phyloP scores from a whole-genome alignment of 2,113 vertebrate species.

The Telmatochromis brachygnathus region DNA sequence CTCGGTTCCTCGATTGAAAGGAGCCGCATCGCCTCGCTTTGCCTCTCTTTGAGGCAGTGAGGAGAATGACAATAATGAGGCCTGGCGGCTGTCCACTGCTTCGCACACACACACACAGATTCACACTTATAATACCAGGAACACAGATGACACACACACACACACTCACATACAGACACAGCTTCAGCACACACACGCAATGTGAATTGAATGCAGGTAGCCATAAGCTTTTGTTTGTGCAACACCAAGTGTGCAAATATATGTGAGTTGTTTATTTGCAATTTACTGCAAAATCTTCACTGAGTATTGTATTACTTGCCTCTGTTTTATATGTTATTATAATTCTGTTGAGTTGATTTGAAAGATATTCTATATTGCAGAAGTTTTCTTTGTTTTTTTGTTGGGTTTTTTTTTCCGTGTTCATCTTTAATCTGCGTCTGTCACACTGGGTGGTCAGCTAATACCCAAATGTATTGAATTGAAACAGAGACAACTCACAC shows the following conservation, averaged over 20 bases:
- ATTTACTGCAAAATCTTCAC: conserved; percentile 33
- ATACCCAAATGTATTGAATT: conserved; percentile 56
- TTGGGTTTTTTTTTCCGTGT: background rate
- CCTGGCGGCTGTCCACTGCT: conserved; percentile 68
- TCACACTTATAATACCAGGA: conserved; percentile 47
- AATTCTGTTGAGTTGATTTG: conserved; percentile 51
- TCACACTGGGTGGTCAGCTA: conserved; percentile 61
- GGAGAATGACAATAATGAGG: conserved; percentile 77
- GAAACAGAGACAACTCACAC: conserved; percentile 42
- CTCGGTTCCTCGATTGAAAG: conserved; percentile 62
- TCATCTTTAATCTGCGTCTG: conserved; percentile 62
- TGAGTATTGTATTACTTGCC: conserved; percentile 25
- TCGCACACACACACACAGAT: conserved; percentile 54
- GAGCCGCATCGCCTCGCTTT: conserved; percentile 58
- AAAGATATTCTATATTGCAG: conserved; percentile 58
- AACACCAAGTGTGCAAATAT: conserved; percentile 45
- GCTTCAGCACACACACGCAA: background rate
- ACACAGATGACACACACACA: conserved; percentile 15
- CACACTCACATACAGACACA: background rate
- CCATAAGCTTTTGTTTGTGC: conserved; percentile 60
- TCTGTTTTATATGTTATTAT: conserved; percentile 58
- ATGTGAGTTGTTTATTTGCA: conserved; percentile 30
- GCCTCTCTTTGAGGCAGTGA: conserved; percentile 68
- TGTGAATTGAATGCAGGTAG: conserved; percentile 62
- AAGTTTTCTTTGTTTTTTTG: conserved; percentile 49